Base-by-base conservation (phyloP, 2,888 invertebrate genomes). In the Brachycybe producta region DNA sequence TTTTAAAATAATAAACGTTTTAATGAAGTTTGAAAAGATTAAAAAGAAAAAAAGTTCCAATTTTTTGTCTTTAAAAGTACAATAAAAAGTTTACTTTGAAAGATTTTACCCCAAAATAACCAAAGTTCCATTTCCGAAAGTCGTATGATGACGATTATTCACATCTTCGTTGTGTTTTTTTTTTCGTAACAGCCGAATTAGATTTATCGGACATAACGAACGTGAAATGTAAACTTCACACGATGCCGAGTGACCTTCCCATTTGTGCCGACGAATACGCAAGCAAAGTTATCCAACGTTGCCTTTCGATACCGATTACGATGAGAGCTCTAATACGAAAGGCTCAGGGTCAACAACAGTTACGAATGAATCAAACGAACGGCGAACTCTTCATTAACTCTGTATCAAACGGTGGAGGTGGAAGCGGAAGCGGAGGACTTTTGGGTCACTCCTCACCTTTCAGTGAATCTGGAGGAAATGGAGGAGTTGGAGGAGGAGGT, bases 261-360 rank as follows among this genome's bases (percentile, higher is more conserved):
- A 61, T 70, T 46, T 69, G 69, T 54, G 61, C 67, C 11, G 67
- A 70, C 57, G 70, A 70, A 45, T 65, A 64, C 57, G 66, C 66
- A 24, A 66, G 67, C 27, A 67, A 65, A 65, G 79, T 91, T 43
- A 75, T 91, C 55, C 90, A 91, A 66, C 80, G 83, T 73, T 86
- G 83, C 60, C 77, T 88, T 61, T 92, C 91, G n/a, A 86, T 94
- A 65, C 92, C 94, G 2, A 77, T 92, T 47, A 88, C 88, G 5
- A 77, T 92, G 69, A 75, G 92, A 55, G 78, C 87, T 2, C 74
- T 94, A 2, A 78, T 92, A n/a, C 81, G 83, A 40, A 65, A 65
- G 58, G 56, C 60, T 44, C 56, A 62, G 51, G 57, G 51, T 19
- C 47, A 51, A 36, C 56, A 51, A 24, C 51, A 54, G 35, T 27